Base-by-base conservation (phyloP, 2,797 vertebrate species). In the Hydrophis major region DNA sequence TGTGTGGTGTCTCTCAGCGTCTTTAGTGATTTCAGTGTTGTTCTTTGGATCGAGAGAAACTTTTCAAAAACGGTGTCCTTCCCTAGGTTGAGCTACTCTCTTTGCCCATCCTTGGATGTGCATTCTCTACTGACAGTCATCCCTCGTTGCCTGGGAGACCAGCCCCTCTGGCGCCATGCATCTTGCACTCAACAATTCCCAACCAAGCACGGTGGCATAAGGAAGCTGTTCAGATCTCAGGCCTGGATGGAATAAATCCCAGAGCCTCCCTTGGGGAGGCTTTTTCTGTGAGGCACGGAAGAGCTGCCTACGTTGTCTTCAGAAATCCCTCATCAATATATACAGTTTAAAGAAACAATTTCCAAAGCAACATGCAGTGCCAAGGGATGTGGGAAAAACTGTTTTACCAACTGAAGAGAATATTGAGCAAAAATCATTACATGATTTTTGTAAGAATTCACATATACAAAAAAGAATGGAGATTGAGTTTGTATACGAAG, bases 121-220 rank as follows among this genome's bases (percentile, higher is more conserved):
- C 93, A 86, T 91, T 91, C 87, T 91, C 27, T 91, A 89, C 47
- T 56, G 90, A 93, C 90, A 93, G 90, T 93, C 50, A 20, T 74
- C 91, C 87, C 61, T 32, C 59, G 93, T 93, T 93, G 87, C 90
- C 90, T 86, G 69, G 93, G 93, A 91, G 93, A 93, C 90, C 59
- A 91, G 90, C 90, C 87, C 69, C 50, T 63, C 61, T 91, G 93
- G 93, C 93, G 93, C 90, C 90, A 89, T 93, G 60, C 90, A 42
- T 89, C 93, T 91, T 89, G 93, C 69, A 3, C 66, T 53, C 90
- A 88, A 91, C 93, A 91, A 88, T 91, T 78, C 69, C 66, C 61
- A 63, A 87, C 87, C 93, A 91, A 63, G 57, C 16, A 16, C 25
- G 25, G 90, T 91, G 90, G 87, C 93, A 91, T 83, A 63, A 91